These are phyloP conservation scores for Drosophila seclusa DNA, from an alignment of 2,888 invertebrate genomes.

Conservation along the genomic window DNA sequence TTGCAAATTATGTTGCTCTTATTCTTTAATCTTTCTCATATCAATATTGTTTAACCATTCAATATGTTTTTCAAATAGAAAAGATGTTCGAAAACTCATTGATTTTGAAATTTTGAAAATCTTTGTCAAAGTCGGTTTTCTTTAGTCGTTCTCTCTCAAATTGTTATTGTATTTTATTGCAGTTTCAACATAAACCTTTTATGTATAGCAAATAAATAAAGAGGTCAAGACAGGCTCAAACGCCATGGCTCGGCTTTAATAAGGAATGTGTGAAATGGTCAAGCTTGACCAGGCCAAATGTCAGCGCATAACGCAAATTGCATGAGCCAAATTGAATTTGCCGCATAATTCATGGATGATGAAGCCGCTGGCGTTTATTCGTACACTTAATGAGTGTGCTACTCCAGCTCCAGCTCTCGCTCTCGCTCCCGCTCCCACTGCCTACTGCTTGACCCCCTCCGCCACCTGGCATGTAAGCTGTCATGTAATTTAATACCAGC, in stretches of 20 bases:
- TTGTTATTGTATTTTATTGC: not conserved
- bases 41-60: not conserved
- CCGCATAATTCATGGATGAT: slow-evolving; percentile 61
- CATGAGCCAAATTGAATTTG: slow-evolving; percentile 51
- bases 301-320: slow-evolving; percentile 41
- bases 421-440: not conserved
- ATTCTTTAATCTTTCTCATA: not conserved
- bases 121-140: not conserved
- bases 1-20: not conserved
- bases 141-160: not conserved
- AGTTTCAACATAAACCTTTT: not conserved
- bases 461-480: slow-evolving; percentile 65
- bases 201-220: not conserved
- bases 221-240: not conserved
- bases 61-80: not conserved
- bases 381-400: slow-evolving; percentile 61
- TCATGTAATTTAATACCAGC: slow-evolving; percentile 75
- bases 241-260: not conserved
- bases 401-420: not conserved
- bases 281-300: slow-evolving; percentile 7
- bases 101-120: not conserved
- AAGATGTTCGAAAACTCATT: not conserved
- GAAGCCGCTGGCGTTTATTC: slow-evolving; percentile 14
- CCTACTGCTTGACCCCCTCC: not conserved
- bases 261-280: not conserved